Percentiles rank a stretch among this genome's conserved stretches.
phyloP scores from a whole-genome alignment of 1,140 invertebrate genomes.

The Saccostrea cuccullata region DNA sequence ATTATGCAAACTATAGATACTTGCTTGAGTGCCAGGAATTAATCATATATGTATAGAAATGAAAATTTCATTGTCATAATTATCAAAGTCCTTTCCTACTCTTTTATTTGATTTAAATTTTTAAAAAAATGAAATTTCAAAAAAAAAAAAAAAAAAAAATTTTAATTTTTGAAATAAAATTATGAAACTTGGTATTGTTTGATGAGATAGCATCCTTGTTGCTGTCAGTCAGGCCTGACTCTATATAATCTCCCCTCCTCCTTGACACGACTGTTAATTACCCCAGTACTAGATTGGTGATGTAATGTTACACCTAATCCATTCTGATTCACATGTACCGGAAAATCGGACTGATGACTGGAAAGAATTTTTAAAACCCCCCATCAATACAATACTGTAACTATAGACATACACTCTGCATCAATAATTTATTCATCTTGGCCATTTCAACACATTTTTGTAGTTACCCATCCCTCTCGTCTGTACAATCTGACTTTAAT shows the following conservation, averaged over 20 bases:
- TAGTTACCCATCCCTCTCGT: conserved; percentile 2
- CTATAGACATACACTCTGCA: conserved; percentile 23
- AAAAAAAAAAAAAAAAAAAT: too few species aligned
- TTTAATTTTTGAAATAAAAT: background rate
- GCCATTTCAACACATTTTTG: conserved; percentile 35
- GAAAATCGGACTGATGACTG: conserved; percentile 30
- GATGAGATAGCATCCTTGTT: background rate
- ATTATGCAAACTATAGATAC: too few species aligned
- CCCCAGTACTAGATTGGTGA: conserved; percentile 18
- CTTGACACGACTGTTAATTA: conserved; percentile 11
- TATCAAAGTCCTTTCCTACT: too few species aligned
- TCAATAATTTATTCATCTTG: conserved; percentile 33
- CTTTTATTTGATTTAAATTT: too few species aligned
- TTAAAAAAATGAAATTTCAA: too few species aligned
- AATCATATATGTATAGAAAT: background rate
- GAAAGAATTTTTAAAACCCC: background rate
- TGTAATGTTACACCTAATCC: conserved; percentile 30
- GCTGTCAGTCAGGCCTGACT: background rate
- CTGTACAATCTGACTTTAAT: conserved; percentile 38
- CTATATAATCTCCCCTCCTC: background rate
- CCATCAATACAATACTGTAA: conserved; percentile 30
- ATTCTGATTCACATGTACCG: conserved; percentile 5
- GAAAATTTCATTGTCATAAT: background rate
- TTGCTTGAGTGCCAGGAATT: too few species aligned
- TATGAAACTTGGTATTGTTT: too few species aligned